Evolutionary conservation across 2,797 vertebrate genomes (phyloP), one percentile per base, ranked within the genome.

Genomic region (Aplochiton taeniatus): DNA sequence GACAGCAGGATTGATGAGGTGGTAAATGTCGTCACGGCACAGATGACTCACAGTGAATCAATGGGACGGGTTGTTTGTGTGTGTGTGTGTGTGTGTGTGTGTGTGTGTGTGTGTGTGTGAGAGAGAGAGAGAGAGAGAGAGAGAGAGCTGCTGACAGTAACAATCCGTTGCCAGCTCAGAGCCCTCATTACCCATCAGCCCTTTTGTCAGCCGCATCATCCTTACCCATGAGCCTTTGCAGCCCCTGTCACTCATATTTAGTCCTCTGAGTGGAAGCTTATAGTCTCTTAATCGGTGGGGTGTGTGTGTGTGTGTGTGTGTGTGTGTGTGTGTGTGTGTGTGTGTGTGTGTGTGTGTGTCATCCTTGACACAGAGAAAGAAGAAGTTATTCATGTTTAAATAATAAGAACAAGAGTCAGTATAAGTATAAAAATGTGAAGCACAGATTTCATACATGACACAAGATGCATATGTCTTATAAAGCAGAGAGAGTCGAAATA

Each of bases 131-230:
- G 31, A 31, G 31, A 31, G 31, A 31, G 31, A 31, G 18, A 6
- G 53, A 31, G 19, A n/a, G n/a, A 12, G 16, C 31, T 55, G 16
- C 18, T 54, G 52, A 54, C 52, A 31, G 82, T 83, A 83, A 88
- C 86, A 73, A 71, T 82, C 59, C 57, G 76, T 79, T 87, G 87
- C 83, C 84, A 84, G 74, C 74, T 63, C 44, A 50, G 78, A 75
- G 86, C 88, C 81, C 89, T 90, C 85, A 88, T 90, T 90, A 89
- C 89, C 84, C 86, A 85, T 88, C 87, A 88, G 83, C 82, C 85
- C 84, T 81, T 91, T 88, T 88, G 84, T 85, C 88, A 90, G 86
- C 83, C 86, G 86, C 85, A 84, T 91, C 85, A 89, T 91, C 86
- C 88, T 91, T 90, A 88, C 85, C 82, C 81, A 77, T 88, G 80